phyloP scores from a whole-genome alignment of 2,797 vertebrate species.

The Ctenochaetus hawaiiensis region DNA sequence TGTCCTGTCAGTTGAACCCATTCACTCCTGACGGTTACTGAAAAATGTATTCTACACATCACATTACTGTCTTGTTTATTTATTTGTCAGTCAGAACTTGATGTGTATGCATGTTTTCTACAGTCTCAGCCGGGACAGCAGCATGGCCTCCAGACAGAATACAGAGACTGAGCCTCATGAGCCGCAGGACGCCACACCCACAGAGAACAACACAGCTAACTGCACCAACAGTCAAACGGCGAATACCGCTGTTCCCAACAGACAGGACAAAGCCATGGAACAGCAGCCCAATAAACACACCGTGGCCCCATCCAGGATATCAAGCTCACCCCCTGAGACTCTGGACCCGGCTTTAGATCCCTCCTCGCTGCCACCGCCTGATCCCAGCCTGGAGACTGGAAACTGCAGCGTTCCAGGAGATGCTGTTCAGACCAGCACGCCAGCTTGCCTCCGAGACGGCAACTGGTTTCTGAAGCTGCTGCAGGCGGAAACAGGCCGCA shows the following conservation, averaged over 20 bases:
- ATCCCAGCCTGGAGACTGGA: conserved; percentile 94
- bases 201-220: conserved; percentile 82
- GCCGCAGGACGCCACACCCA: conserved; percentile 85
- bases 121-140: conserved; percentile 93
- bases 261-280: conserved; percentile 80
- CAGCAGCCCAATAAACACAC: conserved; percentile 81
- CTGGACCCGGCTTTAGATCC: conserved; percentile 95
- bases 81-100: conserved; percentile 33
- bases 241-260: conserved; percentile 76
- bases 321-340: conserved; percentile 89
- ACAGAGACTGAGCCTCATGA: conserved; percentile 93
- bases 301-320: conserved; percentile 84
- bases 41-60: conserved; percentile 25
- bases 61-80: conserved; percentile 30
- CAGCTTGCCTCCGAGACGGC: conserved; percentile 91
- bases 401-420: conserved; percentile 88
- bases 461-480: conserved; percentile 99
- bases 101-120: conserved; percentile 61
- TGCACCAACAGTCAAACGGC: conserved; percentile 82
- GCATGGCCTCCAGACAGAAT: conserved; percentile 96
- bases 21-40: conserved; percentile 35
- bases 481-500: conserved; percentile 94
- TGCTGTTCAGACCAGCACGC: conserved; percentile 72
- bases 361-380: conserved; percentile 95
- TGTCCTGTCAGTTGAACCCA: conserved; percentile 15